A percentile compares a stretch with the other conserved stretches of the same genome.
Evolutionary conservation across 2,888 invertebrate species (phyloP).

Genomic region (Megamerina dolium): DNA sequence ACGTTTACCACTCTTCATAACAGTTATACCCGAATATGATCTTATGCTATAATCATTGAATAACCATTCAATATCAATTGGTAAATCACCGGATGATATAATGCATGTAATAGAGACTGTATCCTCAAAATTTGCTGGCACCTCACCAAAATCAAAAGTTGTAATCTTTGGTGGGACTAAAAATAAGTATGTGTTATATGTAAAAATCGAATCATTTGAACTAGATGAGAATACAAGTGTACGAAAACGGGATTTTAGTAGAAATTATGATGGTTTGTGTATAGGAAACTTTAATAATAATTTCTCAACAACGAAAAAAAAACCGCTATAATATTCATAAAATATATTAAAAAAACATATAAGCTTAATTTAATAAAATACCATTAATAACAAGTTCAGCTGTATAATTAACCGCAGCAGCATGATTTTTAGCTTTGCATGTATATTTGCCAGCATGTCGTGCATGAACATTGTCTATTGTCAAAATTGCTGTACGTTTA

Average conservation of each 20-base stretch:
- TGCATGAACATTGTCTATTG: constrained; percentile 58
- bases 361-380: constrained; percentile 18
- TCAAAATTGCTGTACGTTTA: constrained; percentile 57
- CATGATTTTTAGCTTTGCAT: constrained; percentile 66
- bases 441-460: constrained; percentile 69
- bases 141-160: constrained; percentile 62
- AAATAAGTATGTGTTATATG: constrained; percentile 14
- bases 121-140: constrained; percentile 54
- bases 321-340: no score
- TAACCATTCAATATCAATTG: constrained; percentile 66
- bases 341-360: background rate
- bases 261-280: background rate
- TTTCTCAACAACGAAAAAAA: no score
- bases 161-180: constrained; percentile 72
- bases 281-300: no score
- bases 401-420: constrained; percentile 62
- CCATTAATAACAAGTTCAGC: constrained; percentile 67
- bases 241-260: no score
- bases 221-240: no score
- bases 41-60: constrained; percentile 52
- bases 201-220: background rate
- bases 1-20: constrained; percentile 53
- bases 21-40: constrained; percentile 49
- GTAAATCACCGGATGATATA: constrained; percentile 70
- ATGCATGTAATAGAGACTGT: constrained; percentile 64